Base-by-base conservation (phyloP, 1,140 invertebrate species). In the Zaprionus kolodkinae region DNA sequence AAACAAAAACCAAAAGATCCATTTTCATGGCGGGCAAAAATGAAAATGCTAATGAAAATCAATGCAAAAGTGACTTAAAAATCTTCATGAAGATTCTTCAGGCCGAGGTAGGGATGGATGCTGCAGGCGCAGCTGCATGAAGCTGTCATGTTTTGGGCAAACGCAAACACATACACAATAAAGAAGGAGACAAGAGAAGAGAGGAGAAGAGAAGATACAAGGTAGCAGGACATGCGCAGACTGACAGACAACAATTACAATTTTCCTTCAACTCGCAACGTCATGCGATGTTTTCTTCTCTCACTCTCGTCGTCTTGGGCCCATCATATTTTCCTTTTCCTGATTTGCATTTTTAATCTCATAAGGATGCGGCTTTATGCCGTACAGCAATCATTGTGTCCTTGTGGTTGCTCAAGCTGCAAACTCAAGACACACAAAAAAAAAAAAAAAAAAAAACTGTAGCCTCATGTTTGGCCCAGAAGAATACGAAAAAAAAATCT, bases 261-360 rank as follows among this genome's bases (percentile, higher is more conserved):
- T 70, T 78, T 87, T 76, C 69, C 78, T 84, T 45, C 79, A 64
- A 67, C 52, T 82, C 40, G 80, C 80, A 70, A 25, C 76, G 80
- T 82, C 80, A 82, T 83, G 78, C 40, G 27, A 57, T 57, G 64
- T 66, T 57, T 66, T 45, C 60, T 64, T 30, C 33, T 45, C 27
- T 30, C 21, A 2, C n/a, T 21, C 21, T 21, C 21, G 21, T 48
- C 50, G 69, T 36, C 75, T 64, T 69, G 56, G 67, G 72, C 76
- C 73, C 84, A 69, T 88, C 85, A 85, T 85, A 79, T 84, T 88
- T 88, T 62, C 68, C 55, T 88, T 88, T 88, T 81, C 78, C 83
- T 91, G 91, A 91, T 91, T 91, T 91, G 91, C 91, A 91, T 91
- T 91, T 91, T 91, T 91, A 91, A 91, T 91, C 91, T 91, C 90